phyloP scores from a whole-genome alignment of 2,113 vertebrate genomes.

The Siphamia tubifer region DNA sequence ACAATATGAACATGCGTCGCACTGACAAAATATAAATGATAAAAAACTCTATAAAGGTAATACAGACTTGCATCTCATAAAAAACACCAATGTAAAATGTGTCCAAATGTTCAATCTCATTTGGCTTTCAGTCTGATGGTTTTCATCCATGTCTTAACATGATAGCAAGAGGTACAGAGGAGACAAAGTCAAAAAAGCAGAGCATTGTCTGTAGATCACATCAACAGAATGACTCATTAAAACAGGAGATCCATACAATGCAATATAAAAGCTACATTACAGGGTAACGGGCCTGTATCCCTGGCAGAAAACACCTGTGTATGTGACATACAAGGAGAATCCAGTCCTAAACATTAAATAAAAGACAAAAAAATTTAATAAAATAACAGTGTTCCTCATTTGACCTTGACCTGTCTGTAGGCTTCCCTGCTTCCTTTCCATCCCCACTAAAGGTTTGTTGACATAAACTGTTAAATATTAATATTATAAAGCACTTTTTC shows the following conservation, averaged over 20 bases:
- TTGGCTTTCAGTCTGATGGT: background rate
- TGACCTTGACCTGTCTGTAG: background rate
- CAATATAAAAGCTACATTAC: slow-evolving; percentile 32
- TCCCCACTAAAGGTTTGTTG: background rate
- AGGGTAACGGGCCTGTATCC: slow-evolving; percentile 6
- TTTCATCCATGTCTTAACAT: background rate
- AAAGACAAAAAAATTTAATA: background rate
- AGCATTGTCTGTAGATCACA: background rate
- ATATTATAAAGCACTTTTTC: background rate
- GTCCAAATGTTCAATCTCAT: background rate
- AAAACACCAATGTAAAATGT: slow-evolving; percentile 1
- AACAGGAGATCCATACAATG: slow-evolving; percentile 6
- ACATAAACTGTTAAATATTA: slow-evolving; percentile 3
- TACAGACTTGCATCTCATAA: background rate
- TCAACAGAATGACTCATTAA: background rate
- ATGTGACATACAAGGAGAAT: background rate
- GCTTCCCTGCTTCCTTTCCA: too few species aligned
- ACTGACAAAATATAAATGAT: background rate
- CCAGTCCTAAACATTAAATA: slow-evolving; percentile 5
- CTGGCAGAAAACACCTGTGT: background rate
- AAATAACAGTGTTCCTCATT: background rate
- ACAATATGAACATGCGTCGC: background rate
- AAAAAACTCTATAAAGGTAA: background rate
- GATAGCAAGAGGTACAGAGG: background rate
- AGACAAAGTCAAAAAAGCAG: too few species aligned